Evolutionary conservation across 2,888 invertebrate species (phyloP).

Genomic region (Podotricha telesiphe): DNA sequence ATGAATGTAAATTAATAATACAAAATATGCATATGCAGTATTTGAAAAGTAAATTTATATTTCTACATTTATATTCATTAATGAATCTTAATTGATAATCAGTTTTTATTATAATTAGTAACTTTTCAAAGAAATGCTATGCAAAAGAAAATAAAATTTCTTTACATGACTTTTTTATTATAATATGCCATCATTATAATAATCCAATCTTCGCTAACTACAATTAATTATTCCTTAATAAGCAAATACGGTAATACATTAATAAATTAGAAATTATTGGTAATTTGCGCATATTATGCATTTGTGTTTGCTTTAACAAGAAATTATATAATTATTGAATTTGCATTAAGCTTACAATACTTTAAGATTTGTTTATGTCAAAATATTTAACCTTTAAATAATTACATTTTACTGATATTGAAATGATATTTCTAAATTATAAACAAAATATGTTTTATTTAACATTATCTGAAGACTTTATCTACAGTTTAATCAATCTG

Average conservation of each 20-base stretch:
- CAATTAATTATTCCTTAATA: conserved; percentile 29
- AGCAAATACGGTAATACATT: conserved; percentile 21
- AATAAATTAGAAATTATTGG: conserved; percentile 35
- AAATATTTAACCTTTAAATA: background rate
- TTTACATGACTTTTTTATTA: background rate
- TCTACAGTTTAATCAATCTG: no score
- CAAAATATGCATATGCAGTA: no score
- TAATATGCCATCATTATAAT: background rate
- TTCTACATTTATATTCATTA: no score
- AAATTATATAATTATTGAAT: conserved; percentile 9
- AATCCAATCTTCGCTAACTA: conserved; percentile 24
- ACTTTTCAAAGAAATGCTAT: background rate
- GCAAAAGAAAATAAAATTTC: no score
- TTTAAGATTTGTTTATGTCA: background rate
- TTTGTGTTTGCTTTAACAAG: conserved; percentile 19
- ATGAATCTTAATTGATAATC: background rate
- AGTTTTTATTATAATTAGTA: background rate
- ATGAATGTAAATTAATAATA: no score
- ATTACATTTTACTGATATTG: background rate
- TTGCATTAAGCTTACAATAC: background rate
- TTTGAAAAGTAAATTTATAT: background rate
- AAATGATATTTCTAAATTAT: background rate
- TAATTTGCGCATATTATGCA: conserved; percentile 25
- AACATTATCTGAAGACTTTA: no score
- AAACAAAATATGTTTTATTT: background rate